Conservation (phyloP, 2,113 vertebrate species). For the Butastur rufipennis region DNA sequence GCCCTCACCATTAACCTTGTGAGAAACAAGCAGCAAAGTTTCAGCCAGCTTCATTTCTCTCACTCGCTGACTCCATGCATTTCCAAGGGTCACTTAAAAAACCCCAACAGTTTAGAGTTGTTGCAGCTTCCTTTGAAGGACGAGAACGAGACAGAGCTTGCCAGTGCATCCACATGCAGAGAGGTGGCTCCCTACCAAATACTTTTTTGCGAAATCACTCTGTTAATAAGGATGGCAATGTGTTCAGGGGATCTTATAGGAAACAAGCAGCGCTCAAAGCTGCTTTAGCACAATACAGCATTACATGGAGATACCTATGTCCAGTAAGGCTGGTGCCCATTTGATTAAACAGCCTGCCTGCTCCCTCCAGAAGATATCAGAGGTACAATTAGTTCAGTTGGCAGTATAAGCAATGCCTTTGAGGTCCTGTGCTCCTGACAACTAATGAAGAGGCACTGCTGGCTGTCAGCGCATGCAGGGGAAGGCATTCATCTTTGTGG, state of each 20-base stretch:
- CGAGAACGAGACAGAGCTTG: rapidly evolving
- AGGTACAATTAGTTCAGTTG: conserved; percentile 40
- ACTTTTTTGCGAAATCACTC: background rate
- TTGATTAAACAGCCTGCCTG: background rate
- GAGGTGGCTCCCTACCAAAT: background rate
- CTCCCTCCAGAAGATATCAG: conserved; percentile 12
- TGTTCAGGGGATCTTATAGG: background rate
- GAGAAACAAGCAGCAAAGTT: background rate
- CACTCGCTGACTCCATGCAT: background rate
- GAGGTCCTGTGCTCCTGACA: conserved; percentile 26
- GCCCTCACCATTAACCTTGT: background rate
- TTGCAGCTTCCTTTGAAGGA: background rate
- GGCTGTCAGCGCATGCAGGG: conserved; percentile 23
- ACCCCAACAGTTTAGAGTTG: background rate
- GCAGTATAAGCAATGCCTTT: conserved; percentile 48
- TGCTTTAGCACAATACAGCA: rapidly evolving
- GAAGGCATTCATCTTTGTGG: conserved; percentile 58
- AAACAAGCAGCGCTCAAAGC: rapidly evolving
- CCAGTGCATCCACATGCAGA: background rate
- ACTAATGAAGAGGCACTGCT: conserved; percentile 63
- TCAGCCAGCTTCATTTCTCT: background rate
- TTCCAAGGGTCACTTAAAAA: background rate
- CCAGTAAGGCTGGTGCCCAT: background rate
- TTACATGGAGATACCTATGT: rapidly evolving
- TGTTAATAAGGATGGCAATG: background rate